Evolutionary conservation across 2,888 invertebrate species (phyloP), one percentile per base, ranked within the genome.

Genomic region (Pogonocherus hispidulus): DNA sequence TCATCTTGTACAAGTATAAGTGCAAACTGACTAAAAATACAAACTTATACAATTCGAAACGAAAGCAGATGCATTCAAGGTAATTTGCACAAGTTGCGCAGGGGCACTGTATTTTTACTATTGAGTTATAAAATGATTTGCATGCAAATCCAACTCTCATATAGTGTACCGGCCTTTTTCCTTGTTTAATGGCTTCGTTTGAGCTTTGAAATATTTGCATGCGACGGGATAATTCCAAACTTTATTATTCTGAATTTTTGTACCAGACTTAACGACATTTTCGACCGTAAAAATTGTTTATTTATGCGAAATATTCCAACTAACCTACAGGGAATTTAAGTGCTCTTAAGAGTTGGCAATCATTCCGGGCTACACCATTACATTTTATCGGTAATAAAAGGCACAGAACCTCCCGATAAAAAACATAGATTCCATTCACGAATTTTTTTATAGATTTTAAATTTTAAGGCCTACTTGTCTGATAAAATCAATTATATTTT

Each of bases 221-320:
- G 59, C 59, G 18, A 32, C 32, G 47, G 23, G 46, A 32, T 59
- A 59, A 59, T 47, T 59, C 18, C 18, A 32, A 59, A 59, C 59
- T 59, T 59, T 59, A 59, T 59, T 59, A 59, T 47, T 47, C 35
- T 16, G 59, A 47, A 59, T 59, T 59, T 59, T 47, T 59, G 32
- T 20, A 19, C 59, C 44, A 9, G 47, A 32, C 59, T 19, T 59
- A 47, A 59, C 47, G 59, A 37, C 32, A 44, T 16, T 44, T 46
- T 46, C 22, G 46, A 11, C 27, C 59, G 46, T 59, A 59, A 59
- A 59, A 59, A 55, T 37, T 19, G 27, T 59, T 19, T 59, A 27
- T 57, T 27, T 49, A 47, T 32, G 59, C 14, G n/a, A 37, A 47
- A 27, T 47, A 46, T 59, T 57, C 20, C 37, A 56, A 20, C 56